Conservation (phyloP, 2,113 vertebrate genomes). For the Eurypyga helias region DNA sequence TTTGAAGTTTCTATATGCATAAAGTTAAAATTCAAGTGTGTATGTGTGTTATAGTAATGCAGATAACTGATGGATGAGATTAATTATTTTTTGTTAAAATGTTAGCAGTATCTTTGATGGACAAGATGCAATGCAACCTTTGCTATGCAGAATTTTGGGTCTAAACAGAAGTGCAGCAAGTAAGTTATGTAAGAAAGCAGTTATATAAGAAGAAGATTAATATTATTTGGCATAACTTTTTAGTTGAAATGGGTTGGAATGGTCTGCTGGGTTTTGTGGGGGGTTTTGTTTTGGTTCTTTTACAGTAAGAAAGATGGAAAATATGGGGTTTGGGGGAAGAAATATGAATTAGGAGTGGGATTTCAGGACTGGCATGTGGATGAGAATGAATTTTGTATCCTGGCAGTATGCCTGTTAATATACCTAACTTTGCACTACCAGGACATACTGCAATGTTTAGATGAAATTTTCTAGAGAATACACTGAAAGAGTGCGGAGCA, state of each 20-base stretch:
- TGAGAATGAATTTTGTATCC: not conserved
- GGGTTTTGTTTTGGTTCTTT: not conserved
- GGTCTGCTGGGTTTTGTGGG: not conserved
- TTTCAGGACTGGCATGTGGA: not conserved
- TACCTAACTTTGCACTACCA: not conserved
- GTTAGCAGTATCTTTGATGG: not conserved
- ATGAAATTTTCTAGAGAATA: not conserved
- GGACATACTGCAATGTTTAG: not conserved
- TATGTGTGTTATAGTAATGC: not conserved
- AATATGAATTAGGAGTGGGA: not conserved
- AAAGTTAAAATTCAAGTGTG: not conserved
- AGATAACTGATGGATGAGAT: not conserved
- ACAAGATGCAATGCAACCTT: not conserved
- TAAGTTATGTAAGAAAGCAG: not conserved
- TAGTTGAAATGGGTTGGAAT: not conserved
- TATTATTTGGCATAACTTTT: not conserved
- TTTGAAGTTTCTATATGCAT: not conserved
- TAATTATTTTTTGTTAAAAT: not conserved
- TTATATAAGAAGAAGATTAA: not conserved
- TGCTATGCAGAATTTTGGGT: not conserved
- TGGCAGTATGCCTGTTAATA: not conserved
- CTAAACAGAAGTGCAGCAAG: not conserved
- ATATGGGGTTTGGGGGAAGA: not conserved
- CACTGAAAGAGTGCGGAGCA: fast-evolving
- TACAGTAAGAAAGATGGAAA: not conserved